Conservation (phyloP, 2,113 vertebrate genomes). For the Indri indri region DNA sequence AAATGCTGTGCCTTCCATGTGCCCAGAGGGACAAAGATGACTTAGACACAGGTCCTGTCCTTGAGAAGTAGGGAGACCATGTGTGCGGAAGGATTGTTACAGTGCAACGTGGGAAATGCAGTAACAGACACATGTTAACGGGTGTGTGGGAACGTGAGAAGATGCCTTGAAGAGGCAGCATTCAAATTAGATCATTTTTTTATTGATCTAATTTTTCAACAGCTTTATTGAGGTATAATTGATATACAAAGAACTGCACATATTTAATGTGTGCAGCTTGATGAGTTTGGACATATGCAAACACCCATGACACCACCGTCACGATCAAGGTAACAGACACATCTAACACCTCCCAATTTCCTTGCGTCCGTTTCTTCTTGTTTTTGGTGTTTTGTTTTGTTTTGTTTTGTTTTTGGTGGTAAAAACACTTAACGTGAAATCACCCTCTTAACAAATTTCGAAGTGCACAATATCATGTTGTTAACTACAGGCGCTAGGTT, state of each 20-base stretch:
- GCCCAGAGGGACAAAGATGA: neutral
- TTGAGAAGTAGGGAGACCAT: neutral
- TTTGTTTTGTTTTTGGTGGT: neutral
- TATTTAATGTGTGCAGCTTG: neutral
- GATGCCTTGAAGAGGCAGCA: neutral
- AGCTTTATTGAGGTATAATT: neutral
- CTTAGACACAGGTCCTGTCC: neutral
- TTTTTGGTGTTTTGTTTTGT: neutral
- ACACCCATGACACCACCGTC: neutral
- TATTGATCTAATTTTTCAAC: neutral
- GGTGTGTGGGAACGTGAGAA: neutral
- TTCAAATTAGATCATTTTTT: neutral
- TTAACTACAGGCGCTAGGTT: neutral
- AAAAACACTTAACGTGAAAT: neutral
- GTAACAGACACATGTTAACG: neutral
- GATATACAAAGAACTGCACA: neutral
- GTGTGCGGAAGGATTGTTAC: too few species aligned
- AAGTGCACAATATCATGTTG: neutral
- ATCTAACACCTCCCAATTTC: neutral
- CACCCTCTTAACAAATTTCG: neutral
- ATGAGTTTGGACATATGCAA: neutral
- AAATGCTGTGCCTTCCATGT: neutral
- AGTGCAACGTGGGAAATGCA: neutral
- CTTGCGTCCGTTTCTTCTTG: neutral
- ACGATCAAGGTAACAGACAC: neutral